Conservation (phyloP, 2,888 invertebrate species). For the Allophyes oxyacanthae region DNA sequence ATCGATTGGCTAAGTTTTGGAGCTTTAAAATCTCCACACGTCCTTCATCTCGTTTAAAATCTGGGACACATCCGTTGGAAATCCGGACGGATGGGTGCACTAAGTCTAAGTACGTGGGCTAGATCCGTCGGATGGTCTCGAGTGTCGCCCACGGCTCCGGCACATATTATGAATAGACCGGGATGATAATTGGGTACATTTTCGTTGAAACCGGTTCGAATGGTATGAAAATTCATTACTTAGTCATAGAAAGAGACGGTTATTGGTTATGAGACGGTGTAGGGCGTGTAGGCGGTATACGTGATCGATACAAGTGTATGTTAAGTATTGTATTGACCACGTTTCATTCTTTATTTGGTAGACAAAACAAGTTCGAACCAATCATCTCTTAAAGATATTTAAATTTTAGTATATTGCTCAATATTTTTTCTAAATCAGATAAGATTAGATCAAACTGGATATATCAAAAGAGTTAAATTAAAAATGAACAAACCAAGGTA, state of each 20-base stretch:
- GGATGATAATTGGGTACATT: constrained; percentile 44
- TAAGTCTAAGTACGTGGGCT: constrained; percentile 50
- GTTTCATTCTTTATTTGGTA: constrained; percentile 14
- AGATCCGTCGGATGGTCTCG: constrained; percentile 43
- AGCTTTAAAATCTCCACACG: constrained; percentile 35
- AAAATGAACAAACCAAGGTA: too few species aligned
- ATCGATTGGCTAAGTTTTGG: constrained; percentile 14
- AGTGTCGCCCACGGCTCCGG: constrained; percentile 48
- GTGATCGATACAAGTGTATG: constrained; percentile 21
- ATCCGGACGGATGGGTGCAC: constrained; percentile 47
- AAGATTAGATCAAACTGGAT: too few species aligned
- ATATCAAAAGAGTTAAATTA: too few species aligned
- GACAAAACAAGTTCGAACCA: too few species aligned
- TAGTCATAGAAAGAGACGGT: constrained; percentile 18
- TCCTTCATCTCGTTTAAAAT: constrained; percentile 45
- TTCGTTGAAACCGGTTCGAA: constrained; percentile 30
- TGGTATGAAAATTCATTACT: constrained; percentile 39
- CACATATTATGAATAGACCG: constrained; percentile 42
- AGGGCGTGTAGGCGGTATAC: constrained; percentile 29
- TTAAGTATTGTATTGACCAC: constrained; percentile 22
- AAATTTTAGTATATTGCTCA: too few species aligned
- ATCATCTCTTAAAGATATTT: too few species aligned
- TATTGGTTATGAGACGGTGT: constrained; percentile 21
- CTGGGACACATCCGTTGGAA: constrained; percentile 49
- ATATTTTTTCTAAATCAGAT: too few species aligned